Conservation (phyloP, 2,888 invertebrate genomes). For the Parnassius mnemosyne region DNA sequence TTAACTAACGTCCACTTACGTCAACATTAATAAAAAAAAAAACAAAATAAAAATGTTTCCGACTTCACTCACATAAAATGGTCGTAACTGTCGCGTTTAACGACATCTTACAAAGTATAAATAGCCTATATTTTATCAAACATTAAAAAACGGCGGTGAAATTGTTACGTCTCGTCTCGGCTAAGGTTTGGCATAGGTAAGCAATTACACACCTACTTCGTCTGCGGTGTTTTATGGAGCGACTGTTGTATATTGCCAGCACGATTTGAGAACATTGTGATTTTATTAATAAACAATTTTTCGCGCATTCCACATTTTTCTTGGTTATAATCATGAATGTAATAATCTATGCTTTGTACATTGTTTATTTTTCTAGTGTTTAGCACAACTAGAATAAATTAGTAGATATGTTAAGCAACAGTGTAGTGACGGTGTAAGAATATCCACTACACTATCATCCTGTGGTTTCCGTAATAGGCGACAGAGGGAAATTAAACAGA, state of each 20-base stretch:
- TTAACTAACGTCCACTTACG: slow-evolving; percentile 22
- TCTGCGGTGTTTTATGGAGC: slow-evolving; percentile 17
- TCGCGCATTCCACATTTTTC: slow-evolving; percentile 10
- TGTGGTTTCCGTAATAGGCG: no score
- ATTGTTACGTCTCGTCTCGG: slow-evolving; percentile 49
- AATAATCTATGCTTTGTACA: no score
- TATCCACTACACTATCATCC: no score
- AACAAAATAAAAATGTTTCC: slow-evolving; percentile 19
- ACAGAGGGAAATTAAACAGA: no score
- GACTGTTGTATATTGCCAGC: slow-evolving; percentile 9
- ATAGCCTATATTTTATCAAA: slow-evolving; percentile 30
- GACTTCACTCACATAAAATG: slow-evolving; percentile 25
- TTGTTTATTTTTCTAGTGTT: no score
- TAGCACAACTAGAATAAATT: no score
- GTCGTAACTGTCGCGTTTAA: slow-evolving; percentile 27
- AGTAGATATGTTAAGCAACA: no score
- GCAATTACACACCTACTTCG: slow-evolving; percentile 57
- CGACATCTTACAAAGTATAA: slow-evolving; percentile 28
- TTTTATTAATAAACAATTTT: slow-evolving; percentile 18
- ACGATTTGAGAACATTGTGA: slow-evolving; percentile 13
- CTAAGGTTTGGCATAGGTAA: slow-evolving; percentile 54
- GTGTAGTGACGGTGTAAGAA: no score
- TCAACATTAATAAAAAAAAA: slow-evolving; percentile 24
- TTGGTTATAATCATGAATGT: no score
- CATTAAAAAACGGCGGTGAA: slow-evolving; percentile 37